These are phyloP conservation scores for Busseola fusca DNA, from an alignment of 2,888 invertebrate genomes.

Conservation along the genomic window DNA sequence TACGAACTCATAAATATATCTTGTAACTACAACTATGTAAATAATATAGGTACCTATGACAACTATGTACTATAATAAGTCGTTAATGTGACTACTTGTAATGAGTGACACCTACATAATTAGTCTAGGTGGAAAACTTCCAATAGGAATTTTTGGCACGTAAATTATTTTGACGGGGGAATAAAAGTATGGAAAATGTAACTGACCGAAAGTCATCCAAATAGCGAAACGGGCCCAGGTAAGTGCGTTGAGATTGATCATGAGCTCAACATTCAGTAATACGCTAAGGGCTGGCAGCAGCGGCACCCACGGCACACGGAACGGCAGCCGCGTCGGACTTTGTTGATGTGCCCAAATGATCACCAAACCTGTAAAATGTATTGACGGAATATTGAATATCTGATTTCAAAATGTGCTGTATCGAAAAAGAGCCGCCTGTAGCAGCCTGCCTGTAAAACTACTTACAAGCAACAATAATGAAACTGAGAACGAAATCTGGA, in stretches of 20 bases:
- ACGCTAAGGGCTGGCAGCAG: slow-evolving; percentile 94
- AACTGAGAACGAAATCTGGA: slow-evolving; percentile 90
- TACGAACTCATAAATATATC: neutral
- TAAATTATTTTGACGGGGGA: neutral
- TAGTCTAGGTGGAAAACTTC: slow-evolving; percentile 29
- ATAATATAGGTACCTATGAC: neutral
- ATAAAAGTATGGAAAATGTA: neutral
- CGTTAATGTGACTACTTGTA: slow-evolving; percentile 33
- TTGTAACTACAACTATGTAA: slow-evolving; percentile 1
- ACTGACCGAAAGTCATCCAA: slow-evolving; percentile 94
- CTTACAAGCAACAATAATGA: slow-evolving; percentile 91
- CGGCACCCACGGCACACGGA: slow-evolving; percentile 95
- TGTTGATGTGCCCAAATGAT: slow-evolving; percentile 94
- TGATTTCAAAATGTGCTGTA: neutral
- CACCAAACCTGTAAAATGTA: slow-evolving; percentile 88
- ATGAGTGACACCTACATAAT: slow-evolving; percentile 37
- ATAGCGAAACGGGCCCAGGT: slow-evolving; percentile 96
- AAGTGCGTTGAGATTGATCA: slow-evolving; percentile 93
- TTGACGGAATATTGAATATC: neutral
- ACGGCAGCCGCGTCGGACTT: slow-evolving; percentile 91
- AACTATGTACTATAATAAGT: slow-evolving; percentile 2
- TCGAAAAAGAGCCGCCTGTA: neutral
- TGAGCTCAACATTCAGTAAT: slow-evolving; percentile 94
- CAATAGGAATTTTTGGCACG: slow-evolving; percentile 31
- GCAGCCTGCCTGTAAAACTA: slow-evolving; percentile 26